phyloP scores from a whole-genome alignment of 2,113 vertebrate species.

The Sapayoa aenigma region DNA sequence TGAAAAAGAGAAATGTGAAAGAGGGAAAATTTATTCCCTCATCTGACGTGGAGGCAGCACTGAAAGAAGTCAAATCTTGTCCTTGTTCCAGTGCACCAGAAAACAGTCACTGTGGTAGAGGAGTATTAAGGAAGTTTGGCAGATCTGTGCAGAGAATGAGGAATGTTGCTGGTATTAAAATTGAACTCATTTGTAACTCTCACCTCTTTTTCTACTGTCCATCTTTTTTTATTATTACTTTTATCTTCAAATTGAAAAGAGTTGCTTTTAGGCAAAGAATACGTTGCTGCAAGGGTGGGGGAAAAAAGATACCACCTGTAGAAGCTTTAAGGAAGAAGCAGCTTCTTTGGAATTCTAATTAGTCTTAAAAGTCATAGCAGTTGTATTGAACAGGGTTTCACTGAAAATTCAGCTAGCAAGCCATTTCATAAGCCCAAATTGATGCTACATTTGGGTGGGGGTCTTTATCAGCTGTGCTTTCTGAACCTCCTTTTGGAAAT shows the following conservation, averaged over 20 bases:
- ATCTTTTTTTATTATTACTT: neutral
- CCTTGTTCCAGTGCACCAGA: neutral
- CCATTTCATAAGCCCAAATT: neutral
- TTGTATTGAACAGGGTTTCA: neutral
- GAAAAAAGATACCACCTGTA: neutral
- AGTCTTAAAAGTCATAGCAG: neutral
- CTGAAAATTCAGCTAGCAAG: neutral
- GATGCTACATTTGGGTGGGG: neutral
- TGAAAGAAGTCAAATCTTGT: neutral
- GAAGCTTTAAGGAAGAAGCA: neutral
- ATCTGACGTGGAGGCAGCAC: accelerated
- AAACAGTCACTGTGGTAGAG: neutral
- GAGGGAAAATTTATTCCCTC: neutral
- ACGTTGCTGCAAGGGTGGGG: neutral
- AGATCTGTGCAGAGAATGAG: neutral
- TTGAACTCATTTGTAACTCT: neutral
- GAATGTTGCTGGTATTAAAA: neutral
- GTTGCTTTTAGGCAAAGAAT: neutral
- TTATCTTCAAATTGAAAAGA: neutral
- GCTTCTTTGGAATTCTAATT: neutral
- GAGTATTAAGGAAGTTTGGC: neutral
- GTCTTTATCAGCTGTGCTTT: neutral
- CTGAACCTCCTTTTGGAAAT: neutral
- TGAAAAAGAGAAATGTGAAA: neutral
- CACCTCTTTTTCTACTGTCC: neutral